A percentile compares a stretch with the other conserved stretches of the same genome.
Evolutionary conservation across 1,140 invertebrate genomes (phyloP).

Genomic region (Idris sp.): DNA sequence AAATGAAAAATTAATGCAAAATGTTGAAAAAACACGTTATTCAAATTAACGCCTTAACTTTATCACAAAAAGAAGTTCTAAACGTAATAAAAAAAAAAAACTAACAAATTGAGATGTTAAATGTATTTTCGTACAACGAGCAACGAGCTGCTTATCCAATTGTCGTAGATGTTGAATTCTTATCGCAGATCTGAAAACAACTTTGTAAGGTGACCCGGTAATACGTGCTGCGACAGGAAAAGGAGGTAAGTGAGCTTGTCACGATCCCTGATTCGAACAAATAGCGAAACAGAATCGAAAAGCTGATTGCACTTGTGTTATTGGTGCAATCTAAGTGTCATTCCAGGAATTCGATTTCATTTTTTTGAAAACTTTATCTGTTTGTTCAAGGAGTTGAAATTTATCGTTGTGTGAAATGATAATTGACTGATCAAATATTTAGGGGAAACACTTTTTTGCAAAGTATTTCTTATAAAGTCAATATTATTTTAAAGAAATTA

Average conservation of each 20-base stretch:
- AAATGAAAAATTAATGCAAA: no score
- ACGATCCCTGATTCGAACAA: slow-evolving; percentile 46
- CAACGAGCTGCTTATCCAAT: slow-evolving; percentile 36
- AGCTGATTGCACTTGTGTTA: slow-evolving; percentile 34
- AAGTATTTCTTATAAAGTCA: no score
- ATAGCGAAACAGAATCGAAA: slow-evolving; percentile 42
- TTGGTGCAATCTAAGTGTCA: slow-evolving; percentile 30
- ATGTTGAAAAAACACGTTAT: no score
- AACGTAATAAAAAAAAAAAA: no score
- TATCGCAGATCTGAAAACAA: slow-evolving; percentile 51
- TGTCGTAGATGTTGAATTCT: slow-evolving; percentile 42
- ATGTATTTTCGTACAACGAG: slow-evolving; percentile 21
- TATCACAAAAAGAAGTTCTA: no score
- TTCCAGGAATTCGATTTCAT: slow-evolving; percentile 23
- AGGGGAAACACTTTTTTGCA: no score
- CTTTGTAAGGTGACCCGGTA: slow-evolving; percentile 43
- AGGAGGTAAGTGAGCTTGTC: slow-evolving; percentile 37
- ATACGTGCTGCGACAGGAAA: slow-evolving; percentile 32
- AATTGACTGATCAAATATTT: slow-evolving; percentile 3
- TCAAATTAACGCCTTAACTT: no score
- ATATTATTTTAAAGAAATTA: no score
- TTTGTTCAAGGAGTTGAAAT: slow-evolving; percentile 6
- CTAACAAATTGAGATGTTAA: no score
- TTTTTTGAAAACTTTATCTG: slow-evolving; percentile 19
- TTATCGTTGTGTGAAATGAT: slow-evolving; percentile 12